phyloP scores from a whole-genome alignment of 2,113 vertebrate species.

The Triplophysa dalaica region DNA sequence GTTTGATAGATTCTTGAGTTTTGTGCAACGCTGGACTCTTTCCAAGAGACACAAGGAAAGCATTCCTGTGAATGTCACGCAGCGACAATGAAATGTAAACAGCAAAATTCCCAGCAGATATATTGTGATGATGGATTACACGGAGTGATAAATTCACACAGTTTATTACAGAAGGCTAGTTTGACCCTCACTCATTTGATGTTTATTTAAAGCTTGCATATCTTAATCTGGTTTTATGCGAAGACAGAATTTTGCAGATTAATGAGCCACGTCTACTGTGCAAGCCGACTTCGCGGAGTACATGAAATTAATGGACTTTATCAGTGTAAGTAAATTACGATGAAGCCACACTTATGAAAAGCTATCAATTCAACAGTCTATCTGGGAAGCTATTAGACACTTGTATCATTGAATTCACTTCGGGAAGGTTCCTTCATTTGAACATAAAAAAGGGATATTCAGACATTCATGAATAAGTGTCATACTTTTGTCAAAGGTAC shows the following conservation, averaged over 20 bases:
- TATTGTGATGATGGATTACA: background rate
- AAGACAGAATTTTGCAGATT: conserved; percentile 9
- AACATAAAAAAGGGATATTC: background rate
- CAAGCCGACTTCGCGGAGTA: background rate
- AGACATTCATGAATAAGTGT: background rate
- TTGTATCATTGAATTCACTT: background rate
- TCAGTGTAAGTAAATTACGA: conserved; percentile 9
- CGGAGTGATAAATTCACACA: background rate
- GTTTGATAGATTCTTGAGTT: conserved; percentile 28
- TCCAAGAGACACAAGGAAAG: conserved; percentile 32
- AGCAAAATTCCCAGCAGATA: background rate
- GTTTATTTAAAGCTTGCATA: conserved; percentile 21
- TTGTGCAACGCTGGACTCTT: conserved; percentile 26
- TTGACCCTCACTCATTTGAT: background rate
- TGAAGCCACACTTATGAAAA: conserved; percentile 33
- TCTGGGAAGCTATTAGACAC: background rate
- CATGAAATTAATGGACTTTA: conserved; percentile 54
- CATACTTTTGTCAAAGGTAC: background rate
- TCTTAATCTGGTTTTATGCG: background rate
- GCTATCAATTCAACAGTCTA: conserved; percentile 22
- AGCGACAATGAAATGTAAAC: conserved; percentile 35
- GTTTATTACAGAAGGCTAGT: background rate
- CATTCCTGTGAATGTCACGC: conserved; percentile 8
- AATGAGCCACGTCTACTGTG: background rate
- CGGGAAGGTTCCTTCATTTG: background rate